Base-by-base conservation (phyloP, 2,888 invertebrate species). In the Amphiduros pacificus region DNA sequence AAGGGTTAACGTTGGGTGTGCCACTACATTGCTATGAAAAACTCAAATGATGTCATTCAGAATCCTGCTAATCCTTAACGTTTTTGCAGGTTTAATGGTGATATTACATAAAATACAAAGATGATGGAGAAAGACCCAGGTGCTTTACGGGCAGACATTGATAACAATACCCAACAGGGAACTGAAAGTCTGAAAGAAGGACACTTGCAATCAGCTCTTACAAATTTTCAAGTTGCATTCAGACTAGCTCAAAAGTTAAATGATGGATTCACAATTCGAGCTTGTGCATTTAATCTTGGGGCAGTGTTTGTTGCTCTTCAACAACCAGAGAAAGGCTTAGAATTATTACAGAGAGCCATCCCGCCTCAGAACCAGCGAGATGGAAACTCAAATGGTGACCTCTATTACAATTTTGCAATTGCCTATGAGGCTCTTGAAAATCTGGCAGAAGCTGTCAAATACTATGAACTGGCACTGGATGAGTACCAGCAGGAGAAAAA, bases 241-340 rank as follows among this genome's bases (percentile, higher is more conserved):
- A 44, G 22, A 11, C 22, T 22, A 9, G 51, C 57, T n/a, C 17
- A 20, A 22, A 17, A 57, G 36, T 32, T 62, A 2, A 48, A 67
- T 24, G 70, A 73, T 68, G 69, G 65, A 22, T 70, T 67, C 48
- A 67, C 71, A 9, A 69, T 72, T 28, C 61, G 75, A 58, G 69
- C 69, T 11, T 76, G 77, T 71, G 75, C 78, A 5, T 74, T 77
- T 58, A 79, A 79, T 62, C 68, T 79, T 27, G 78, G 77, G 17
- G 77, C 78, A 29, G 73, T 72, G 11, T 70, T 71, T 54, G 71
- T 79, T 26, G 73, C 72, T 11, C 50, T 62, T 0, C 67, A 70
- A 2, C 55, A 72, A 11, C 60, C 70, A 6, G 61, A 65, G 28
- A 68, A 70, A 60, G 79, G 77, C 20, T 56, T 78, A 28, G 58